A percentile compares a stretch with the other conserved stretches of the same genome.
These are phyloP conservation scores for Ashinkailepas kermadecensis DNA, from an alignment of 2,888 invertebrate genomes.

Conservation along the genomic window DNA sequence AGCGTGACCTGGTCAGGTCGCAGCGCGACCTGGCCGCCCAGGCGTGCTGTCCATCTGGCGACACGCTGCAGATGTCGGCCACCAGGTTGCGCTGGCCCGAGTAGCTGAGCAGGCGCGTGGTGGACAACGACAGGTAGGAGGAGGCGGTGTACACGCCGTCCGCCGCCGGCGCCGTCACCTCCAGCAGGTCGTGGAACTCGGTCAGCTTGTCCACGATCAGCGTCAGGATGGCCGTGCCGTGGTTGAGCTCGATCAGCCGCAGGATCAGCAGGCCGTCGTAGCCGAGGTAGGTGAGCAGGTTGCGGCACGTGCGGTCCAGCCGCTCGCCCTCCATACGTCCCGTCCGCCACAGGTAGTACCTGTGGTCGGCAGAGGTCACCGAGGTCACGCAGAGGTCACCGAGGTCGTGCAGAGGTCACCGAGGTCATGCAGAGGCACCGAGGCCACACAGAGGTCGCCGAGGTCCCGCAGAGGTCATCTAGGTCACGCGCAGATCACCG, in stretches of 20 bases:
- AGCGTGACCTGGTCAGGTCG: conserved; percentile 18
- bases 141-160: conserved; percentile 45
- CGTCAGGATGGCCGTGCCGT: conserved; percentile 39
- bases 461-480: too few species aligned
- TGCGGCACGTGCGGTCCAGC: conserved; percentile 39
- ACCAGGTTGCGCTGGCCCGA: conserved; percentile 10
- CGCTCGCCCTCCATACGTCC: conserved; percentile 45
- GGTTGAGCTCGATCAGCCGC: conserved; percentile 40
- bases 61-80: not conserved
- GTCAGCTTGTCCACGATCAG: conserved; percentile 43
- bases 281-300: conserved; percentile 39
- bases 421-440: too few species aligned
- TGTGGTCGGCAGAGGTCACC: conserved; percentile 21
- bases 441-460: not conserved
- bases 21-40: conserved; percentile 7
- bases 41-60: not conserved
- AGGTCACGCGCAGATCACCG: too few species aligned
- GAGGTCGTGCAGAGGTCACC: too few species aligned
- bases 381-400: too few species aligned
- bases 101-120: conserved; percentile 19
- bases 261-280: conserved; percentile 42
- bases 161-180: conserved; percentile 67
- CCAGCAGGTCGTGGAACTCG: conserved; percentile 49
- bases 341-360: conserved; percentile 41
- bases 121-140: conserved; percentile 5